Conservation (phyloP, 2,797 vertebrate genomes). For the Heliangelus exortis region DNA sequence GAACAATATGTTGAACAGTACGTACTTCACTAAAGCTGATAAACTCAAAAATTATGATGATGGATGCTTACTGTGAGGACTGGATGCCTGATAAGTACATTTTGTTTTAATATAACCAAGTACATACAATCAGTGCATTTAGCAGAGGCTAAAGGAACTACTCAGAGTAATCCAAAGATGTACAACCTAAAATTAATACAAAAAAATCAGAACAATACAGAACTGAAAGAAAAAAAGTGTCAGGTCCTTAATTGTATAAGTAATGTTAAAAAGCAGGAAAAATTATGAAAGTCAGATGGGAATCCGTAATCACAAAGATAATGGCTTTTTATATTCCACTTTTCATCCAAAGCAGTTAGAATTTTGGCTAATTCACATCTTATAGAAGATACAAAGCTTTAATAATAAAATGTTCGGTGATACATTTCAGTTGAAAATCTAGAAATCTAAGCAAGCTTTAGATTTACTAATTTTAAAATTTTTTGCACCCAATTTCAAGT, state of each 20-base stretch:
- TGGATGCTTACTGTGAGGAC: accelerated
- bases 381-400: background rate
- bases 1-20: background rate
- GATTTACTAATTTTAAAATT: background rate
- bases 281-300: background rate
- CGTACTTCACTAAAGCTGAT: background rate
- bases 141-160: background rate
- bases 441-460: background rate
- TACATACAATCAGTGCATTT: background rate
- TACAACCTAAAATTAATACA: background rate
- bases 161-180: background rate
- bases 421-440: background rate
- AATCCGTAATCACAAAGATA: background rate
- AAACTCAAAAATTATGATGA: background rate
- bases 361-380: background rate
- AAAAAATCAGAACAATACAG: background rate
- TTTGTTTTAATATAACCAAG: background rate
- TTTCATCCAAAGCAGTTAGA: background rate
- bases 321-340: background rate
- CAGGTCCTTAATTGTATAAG: background rate
- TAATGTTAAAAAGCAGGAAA: background rate
- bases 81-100: background rate
- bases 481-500: background rate
- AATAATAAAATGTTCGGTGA: background rate
- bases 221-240: background rate